phyloP scores from a whole-genome alignment of 2,797 vertebrate species.

The Psittacula derbiana region DNA sequence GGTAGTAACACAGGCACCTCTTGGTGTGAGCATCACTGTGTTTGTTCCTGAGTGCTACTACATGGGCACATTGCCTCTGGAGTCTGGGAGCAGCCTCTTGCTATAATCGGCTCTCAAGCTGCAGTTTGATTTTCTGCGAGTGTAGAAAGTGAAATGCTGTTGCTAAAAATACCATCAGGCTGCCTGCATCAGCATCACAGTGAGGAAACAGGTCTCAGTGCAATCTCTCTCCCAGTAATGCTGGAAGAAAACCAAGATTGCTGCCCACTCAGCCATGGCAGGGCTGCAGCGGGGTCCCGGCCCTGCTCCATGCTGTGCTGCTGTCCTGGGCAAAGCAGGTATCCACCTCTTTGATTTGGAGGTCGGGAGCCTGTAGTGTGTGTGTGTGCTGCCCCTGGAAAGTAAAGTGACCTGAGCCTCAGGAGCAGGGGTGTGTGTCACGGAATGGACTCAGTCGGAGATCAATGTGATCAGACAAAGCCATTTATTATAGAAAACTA shows the following conservation, averaged over 20 bases:
- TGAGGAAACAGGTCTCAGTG: constrained; percentile 49
- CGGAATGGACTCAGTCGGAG: too few relatives aligned
- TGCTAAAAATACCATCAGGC: constrained; percentile 63
- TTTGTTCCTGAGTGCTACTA: background rate
- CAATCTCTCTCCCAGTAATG: constrained; percentile 42
- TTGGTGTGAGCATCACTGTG: background rate
- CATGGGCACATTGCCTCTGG: background rate
- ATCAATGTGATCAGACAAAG: too few relatives aligned
- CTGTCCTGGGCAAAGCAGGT: background rate
- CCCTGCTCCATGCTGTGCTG: background rate
- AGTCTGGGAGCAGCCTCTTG: constrained; percentile 34
- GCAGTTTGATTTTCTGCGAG: constrained; percentile 38
- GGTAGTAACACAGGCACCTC: background rate
- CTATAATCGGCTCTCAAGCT: background rate
- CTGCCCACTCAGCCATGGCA: background rate
- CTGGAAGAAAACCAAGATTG: background rate
- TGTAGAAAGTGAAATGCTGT: constrained; percentile 31
- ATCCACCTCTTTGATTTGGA: background rate
- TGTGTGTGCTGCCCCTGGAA: background rate
- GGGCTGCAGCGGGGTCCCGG: background rate
- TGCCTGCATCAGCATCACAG: constrained; percentile 43
- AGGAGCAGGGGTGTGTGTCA: background rate
- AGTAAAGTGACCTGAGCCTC: background rate
- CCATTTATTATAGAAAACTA: too few relatives aligned
- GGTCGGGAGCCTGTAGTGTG: background rate